Base-by-base conservation (phyloP, 2,113 vertebrate species). In the Nothoprocta pentlandii region DNA sequence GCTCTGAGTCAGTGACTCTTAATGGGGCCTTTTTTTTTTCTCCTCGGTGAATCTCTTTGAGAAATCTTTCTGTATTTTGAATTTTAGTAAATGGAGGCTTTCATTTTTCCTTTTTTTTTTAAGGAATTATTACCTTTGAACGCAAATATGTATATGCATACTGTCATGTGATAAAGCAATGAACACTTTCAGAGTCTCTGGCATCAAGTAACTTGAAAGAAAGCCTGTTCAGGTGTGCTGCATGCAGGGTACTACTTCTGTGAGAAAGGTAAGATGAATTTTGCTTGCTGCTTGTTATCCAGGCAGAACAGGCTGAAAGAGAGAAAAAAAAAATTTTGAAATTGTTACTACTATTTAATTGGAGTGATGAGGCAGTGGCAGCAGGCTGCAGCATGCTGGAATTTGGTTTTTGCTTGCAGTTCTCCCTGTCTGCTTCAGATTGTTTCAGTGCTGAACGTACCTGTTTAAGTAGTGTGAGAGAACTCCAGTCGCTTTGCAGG, bases 1-100 rank as follows among this genome's bases (percentile, higher is more conserved):
- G 82, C 61, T 90, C 71, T 96, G 96, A 91, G 78, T 96, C 32
- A n/a, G 89, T 94, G 91, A 75, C n/a, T 94, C 70, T 39, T 95
- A 97, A 92, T 75, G 96, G 86, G 81, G 95, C 79, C 87, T 75
- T 92, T 91, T 95, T 96, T 49, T 49, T 49, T 21, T 46, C 22
- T 84, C 77, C 75, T 93, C 94, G 88, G 86, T 93, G 80, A 85
- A 44, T 93, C 32, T 96, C 75, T 95, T 61, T 75, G 87, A 96
- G 66, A 89, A 96, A 89, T 42, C 16, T 67, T 93, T 79, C 30
- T 66, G 28, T 20, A 1, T 80, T 92, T 80, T 91, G 25, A 76
- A 59, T 91, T 95, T 68, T 80, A 80, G 41, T 81, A 62, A 93
- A 92, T n/a, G 80, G 5, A 44, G 87, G 74, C 28, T 91, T 96